Conservation (phyloP, 2,888 invertebrate species). For the Neoaliturus tenellus region DNA sequence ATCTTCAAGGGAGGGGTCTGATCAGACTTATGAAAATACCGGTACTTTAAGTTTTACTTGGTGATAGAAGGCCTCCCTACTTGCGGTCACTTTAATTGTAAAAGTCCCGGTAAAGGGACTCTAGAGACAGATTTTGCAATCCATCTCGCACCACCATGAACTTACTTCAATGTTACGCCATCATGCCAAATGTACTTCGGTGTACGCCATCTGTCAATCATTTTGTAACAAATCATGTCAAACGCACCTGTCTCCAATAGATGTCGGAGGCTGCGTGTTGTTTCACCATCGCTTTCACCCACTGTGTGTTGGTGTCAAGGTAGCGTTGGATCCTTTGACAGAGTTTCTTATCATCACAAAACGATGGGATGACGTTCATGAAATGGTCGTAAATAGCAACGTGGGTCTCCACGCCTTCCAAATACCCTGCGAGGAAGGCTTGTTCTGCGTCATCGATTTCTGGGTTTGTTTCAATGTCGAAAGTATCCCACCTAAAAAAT, state of each 20-base stretch:
- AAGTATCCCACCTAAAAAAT: constrained; percentile 76
- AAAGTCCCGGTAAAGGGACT: too few relatives aligned
- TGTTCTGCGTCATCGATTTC: constrained; percentile 75
- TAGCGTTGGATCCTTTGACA: constrained; percentile 77
- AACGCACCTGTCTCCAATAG: constrained; percentile 84
- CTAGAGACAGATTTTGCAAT: too few relatives aligned
- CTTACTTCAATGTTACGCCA: too few relatives aligned
- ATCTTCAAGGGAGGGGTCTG: too few relatives aligned
- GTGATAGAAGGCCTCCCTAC: too few relatives aligned
- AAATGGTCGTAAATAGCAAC: constrained; percentile 79
- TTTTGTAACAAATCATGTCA: too few relatives aligned
- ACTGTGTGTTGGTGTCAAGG: constrained; percentile 76
- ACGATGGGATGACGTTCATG: constrained; percentile 72
- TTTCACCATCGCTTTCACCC: constrained; percentile 70
- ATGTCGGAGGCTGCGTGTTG: constrained; percentile 71
- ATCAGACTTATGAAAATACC: too few relatives aligned
- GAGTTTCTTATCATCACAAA: constrained; percentile 73
- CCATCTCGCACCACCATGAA: too few relatives aligned
- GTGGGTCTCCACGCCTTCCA: constrained; percentile 78
- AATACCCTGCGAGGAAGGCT: constrained; percentile 80
- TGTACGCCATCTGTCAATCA: too few relatives aligned
- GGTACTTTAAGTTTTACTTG: too few relatives aligned
- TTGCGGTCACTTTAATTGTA: too few relatives aligned
- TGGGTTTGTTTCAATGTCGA: constrained; percentile 76
- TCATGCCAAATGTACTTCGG: too few relatives aligned